These are phyloP conservation scores for Chanos chanos DNA, from an alignment of 2,797 vertebrate genomes.

Conservation along the genomic window DNA sequence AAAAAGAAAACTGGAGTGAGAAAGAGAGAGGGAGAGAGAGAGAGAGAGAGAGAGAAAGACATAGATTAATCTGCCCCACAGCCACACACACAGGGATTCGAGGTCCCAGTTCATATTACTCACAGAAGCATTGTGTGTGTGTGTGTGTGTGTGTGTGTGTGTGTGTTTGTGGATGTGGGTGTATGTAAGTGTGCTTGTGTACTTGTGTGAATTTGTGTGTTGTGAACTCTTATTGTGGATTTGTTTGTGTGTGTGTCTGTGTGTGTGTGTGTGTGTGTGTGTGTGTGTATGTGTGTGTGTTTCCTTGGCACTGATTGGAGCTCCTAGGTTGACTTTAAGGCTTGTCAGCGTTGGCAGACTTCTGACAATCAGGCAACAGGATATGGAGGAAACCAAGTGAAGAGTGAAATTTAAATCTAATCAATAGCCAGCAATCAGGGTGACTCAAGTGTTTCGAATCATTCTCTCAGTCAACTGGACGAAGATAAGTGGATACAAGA, in stretches of 20 bases:
- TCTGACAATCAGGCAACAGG: background rate
- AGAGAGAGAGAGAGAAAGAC: conserved; percentile 42
- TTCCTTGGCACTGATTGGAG: background rate
- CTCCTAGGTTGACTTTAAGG: conserved; percentile 1
- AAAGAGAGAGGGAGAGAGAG: conserved; percentile 45
- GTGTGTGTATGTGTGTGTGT: conserved; percentile 4
- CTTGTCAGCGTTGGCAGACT: background rate
- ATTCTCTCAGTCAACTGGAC: conserved; percentile 29
- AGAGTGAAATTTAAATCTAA: conserved; percentile 25
- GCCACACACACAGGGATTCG: conserved; percentile 39
- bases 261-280: conserved; percentile 8
- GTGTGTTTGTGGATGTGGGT: background rate
- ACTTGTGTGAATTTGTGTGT: background rate
- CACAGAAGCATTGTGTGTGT: conserved; percentile 27
- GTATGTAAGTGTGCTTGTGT: background rate
- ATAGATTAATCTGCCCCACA: conserved; percentile 61
- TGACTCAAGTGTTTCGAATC: conserved; percentile 20
- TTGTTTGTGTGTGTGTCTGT: background rate
- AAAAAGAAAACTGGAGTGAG: conserved; percentile 63
- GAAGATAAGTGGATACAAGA: conserved; percentile 22
- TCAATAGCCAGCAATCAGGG: conserved; percentile 16
- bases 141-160: conserved; percentile 9
- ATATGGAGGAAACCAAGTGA: background rate
- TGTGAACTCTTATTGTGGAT: background rate
- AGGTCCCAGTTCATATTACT: background rate